phyloP scores from a whole-genome alignment of 2,797 vertebrate genomes.

The Aulostomus chinensis region DNA sequence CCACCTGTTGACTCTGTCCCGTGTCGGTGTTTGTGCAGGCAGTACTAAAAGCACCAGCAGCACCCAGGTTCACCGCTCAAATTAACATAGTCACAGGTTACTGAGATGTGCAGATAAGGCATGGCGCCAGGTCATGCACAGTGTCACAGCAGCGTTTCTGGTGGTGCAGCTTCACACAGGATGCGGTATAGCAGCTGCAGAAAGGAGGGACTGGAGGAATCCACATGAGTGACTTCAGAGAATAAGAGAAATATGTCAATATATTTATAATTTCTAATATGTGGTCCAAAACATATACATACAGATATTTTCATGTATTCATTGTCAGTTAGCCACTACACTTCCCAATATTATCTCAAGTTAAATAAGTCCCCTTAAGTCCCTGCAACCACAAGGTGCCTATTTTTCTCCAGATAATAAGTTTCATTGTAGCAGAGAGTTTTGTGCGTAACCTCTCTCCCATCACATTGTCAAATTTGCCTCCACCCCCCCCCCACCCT shows the following conservation, averaged over 20 bases:
- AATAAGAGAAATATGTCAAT: no score
- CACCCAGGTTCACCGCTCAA: conserved; percentile 13
- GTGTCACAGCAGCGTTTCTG: conserved; percentile 5
- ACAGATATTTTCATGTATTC: background rate
- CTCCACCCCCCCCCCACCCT: no score
- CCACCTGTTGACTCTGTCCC: conserved; percentile 67
- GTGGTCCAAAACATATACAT: no score
- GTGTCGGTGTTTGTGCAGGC: conserved; percentile 57
- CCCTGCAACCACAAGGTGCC: no score
- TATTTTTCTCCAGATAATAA: no score
- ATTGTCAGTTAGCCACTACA: no score
- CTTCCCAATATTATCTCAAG: no score
- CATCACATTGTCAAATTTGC: no score
- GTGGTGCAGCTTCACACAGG: conserved; percentile 47
- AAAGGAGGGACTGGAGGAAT: conserved; percentile 46
- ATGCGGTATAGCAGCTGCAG: conserved; percentile 48
- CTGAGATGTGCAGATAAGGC: conserved; percentile 55
- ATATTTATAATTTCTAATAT: no score
- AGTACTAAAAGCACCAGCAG: conserved; percentile 35
- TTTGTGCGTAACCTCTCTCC: no score
- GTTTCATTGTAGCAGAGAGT: no score
- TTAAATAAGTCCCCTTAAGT: no score
- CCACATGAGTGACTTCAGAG: conserved; percentile 39
- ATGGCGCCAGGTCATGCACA: conserved; percentile 17
- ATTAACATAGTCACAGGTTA: conserved; percentile 47